Percentiles rank a stretch among this genome's conserved stretches.
Conservation (phyloP, 2,113 vertebrate genomes). For the Tragelaphus scriptus region DNA sequence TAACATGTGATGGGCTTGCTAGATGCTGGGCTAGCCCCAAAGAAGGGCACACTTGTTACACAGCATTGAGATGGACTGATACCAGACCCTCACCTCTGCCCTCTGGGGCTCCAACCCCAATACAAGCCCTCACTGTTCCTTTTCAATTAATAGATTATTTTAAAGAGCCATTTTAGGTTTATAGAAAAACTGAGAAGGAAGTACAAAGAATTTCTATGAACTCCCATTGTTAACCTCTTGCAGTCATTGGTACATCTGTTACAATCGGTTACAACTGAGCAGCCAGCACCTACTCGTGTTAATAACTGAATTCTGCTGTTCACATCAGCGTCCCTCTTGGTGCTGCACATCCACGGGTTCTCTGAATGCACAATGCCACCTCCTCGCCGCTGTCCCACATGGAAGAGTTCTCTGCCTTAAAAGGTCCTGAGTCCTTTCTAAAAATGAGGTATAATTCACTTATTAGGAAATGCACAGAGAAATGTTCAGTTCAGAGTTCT, state of each 20-base stretch:
- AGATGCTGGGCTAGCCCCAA: background rate
- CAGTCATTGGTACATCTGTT: background rate
- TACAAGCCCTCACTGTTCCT: background rate
- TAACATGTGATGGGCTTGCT: background rate
- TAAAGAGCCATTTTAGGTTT: background rate
- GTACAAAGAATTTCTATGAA: background rate
- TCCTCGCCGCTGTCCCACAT: background rate
- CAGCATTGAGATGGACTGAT: background rate
- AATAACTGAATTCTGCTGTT: background rate
- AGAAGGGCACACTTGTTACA: background rate
- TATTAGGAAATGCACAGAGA: background rate
- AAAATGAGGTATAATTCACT: background rate
- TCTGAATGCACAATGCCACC: background rate
- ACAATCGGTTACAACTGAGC: background rate
- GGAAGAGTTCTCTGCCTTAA: background rate
- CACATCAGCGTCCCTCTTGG: accelerated
- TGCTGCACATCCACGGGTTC: background rate
- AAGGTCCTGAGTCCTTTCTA: background rate
- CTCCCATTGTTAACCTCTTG: background rate
- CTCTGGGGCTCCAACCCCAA: background rate
- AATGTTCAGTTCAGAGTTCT: background rate
- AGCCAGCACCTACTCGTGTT: background rate
- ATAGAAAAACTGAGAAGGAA: background rate
- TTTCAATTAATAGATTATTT: background rate
- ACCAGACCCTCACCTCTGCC: background rate